phyloP scores from a whole-genome alignment of 30 jellyfish, hydroid and myxozoan species.

The Haliclystus octoradiatus region DNA sequence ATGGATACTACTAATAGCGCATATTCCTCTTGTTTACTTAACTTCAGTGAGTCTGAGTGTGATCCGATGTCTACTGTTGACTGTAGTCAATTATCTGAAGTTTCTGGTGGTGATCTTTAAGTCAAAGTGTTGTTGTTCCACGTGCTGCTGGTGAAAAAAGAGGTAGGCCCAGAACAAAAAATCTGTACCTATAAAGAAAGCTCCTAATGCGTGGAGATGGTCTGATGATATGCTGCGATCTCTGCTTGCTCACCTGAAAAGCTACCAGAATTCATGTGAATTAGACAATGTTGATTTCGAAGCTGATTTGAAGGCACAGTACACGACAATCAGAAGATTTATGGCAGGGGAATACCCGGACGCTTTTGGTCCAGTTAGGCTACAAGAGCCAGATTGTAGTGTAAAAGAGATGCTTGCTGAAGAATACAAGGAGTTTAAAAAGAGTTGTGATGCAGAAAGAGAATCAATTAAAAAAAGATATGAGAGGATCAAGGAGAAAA shows the following conservation, averaged over 20 bases:
- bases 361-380: conserved; percentile 8
- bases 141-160: too few relatives aligned
- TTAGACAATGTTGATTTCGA: conserved; percentile 5
- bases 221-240: conserved; percentile 7
- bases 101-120: too few relatives aligned
- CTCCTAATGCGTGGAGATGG: too few relatives aligned
- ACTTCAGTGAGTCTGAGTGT: too few relatives aligned
- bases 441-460: not conserved
- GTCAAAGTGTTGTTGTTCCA: too few relatives aligned
- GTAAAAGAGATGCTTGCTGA: not conserved
- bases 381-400: not conserved
- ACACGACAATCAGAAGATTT: conserved; percentile 1
- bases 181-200: too few relatives aligned
- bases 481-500: conserved; percentile 52
- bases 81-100: too few relatives aligned
- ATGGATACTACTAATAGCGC: too few relatives aligned
- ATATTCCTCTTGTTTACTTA: too few relatives aligned
- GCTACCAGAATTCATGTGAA: conserved; percentile 10
- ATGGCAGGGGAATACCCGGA: conserved; percentile 24
- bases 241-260: conserved; percentile 1
- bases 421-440: not conserved
- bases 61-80: too few relatives aligned
- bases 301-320: conserved; percentile 10
- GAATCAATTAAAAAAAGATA: conserved; percentile 9
- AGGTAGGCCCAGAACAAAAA: too few relatives aligned